phyloP scores from a whole-genome alignment of 2,113 vertebrate species.

The Martes martes region DNA sequence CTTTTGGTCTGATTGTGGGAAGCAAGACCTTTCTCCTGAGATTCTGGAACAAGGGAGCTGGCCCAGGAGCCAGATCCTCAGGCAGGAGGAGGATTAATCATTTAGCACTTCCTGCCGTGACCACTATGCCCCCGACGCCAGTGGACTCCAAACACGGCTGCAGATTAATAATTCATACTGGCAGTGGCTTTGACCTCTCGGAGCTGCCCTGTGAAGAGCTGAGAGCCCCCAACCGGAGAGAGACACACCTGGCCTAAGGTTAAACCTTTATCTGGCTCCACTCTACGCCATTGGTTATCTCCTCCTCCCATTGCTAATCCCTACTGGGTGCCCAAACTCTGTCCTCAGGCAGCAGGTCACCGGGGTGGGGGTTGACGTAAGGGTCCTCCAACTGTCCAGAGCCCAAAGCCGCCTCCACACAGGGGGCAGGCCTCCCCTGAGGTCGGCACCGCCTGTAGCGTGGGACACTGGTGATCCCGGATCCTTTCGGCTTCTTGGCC shows the following conservation, averaged over 20 bases:
- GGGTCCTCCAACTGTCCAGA: neutral
- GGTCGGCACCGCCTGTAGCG: neutral
- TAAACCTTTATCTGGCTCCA: neutral
- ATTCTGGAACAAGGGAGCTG: neutral
- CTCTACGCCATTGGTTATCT: neutral
- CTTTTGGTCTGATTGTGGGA: neutral
- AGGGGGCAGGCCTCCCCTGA: neutral
- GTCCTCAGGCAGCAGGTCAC: neutral
- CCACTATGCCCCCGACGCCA: neutral
- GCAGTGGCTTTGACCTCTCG: neutral
- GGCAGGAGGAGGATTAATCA: neutral
- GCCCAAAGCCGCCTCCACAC: neutral
- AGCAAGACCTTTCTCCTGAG: neutral
- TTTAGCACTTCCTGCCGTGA: neutral
- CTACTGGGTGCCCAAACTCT: neutral
- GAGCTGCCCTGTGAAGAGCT: neutral
- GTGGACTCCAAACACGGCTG: neutral
- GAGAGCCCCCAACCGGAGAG: neutral
- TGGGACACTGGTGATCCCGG: neutral
- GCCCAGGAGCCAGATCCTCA: neutral
- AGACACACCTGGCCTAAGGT: neutral
- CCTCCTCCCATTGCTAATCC: neutral
- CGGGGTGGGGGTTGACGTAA: neutral
- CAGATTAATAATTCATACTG: neutral
- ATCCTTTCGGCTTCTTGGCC: neutral